Evolutionary conservation across 2,888 invertebrate genomes (phyloP).

Genomic region (Apodemia mormo): DNA sequence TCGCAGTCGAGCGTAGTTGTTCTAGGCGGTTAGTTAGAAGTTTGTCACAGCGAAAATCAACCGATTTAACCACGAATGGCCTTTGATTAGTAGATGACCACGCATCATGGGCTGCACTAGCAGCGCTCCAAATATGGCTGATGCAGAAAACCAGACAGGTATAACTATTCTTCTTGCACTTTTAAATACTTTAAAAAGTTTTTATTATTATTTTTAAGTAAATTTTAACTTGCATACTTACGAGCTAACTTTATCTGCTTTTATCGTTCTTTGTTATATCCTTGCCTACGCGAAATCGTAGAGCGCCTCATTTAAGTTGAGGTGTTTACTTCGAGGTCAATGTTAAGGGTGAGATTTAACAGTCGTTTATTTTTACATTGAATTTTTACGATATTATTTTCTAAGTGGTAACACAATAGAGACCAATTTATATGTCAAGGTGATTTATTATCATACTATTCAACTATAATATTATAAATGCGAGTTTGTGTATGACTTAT

Average conservation of each 20-base stretch:
- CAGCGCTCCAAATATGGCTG: constrained; percentile 63
- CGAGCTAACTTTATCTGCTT: constrained; percentile 21
- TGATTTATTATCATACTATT: too few species aligned
- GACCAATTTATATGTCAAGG: too few species aligned
- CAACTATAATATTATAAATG: too few species aligned
- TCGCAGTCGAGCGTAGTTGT: constrained; percentile 61
- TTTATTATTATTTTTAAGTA: neutral
- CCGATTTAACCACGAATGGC: constrained; percentile 35
- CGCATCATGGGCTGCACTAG: constrained; percentile 75
- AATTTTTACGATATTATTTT: neutral
- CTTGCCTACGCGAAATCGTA: constrained; percentile 37
- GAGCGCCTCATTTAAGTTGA: constrained; percentile 33
- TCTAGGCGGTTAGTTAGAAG: constrained; percentile 55
- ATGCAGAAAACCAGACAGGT: constrained; percentile 39
- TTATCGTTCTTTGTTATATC: constrained; percentile 36
- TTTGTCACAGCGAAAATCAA: constrained; percentile 33
- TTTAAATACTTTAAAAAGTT: constrained; percentile 4
- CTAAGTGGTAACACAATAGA: neutral
- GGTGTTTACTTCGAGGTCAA: constrained; percentile 40
- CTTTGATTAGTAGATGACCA: constrained; percentile 38
- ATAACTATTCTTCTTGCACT: neutral
- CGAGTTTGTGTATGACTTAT: too few species aligned
- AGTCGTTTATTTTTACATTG: neutral
- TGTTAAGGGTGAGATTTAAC: constrained; percentile 36
- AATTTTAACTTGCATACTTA: neutral